Evolutionary conservation across 2,113 vertebrate species (phyloP), one percentile per base, ranked within the genome.

Genomic region (Plecturocebus donacophilus): DNA sequence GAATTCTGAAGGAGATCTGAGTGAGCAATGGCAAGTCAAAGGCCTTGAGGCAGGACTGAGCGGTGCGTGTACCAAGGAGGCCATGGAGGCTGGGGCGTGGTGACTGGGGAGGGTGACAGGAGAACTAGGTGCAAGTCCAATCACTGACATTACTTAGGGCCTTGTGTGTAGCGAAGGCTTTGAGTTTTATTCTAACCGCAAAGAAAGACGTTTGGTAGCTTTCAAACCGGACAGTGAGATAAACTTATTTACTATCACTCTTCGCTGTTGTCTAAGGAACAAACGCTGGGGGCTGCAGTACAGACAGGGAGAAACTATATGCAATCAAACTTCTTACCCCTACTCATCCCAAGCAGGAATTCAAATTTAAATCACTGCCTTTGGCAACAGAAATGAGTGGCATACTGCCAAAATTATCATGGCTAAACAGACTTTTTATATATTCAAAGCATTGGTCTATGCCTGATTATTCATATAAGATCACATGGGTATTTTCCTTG

Each of bases 301-400:
- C 17, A 73, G 71, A 21, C 30, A 27, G 54, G 40, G 40, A 85
- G 27, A 87, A 75, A 80, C 23, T 5, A 23, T 4, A 45, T 16
- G 76, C 5, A 79, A 32, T 88, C 56, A 47, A 38, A 56, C 25
- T 21, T 52, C 30, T 40, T 9, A 91, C 80, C 3, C 20, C 52
- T 42, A 27, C 38, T 20, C 70, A 56, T 73, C 11, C 35, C 11
- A 80, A 84, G 35, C 0, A 93, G 19, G 27, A 54, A 73, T 89
- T 81, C 87, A 95, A 54, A 88, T 76, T 54, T 64, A 76, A 90
- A 73, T 71, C 76, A 84, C 71, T 73, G 89, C 79, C 77, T 71
- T 13, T 64, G 45, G 64, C 56, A 64, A 56, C 25, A 49, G 82
- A 71, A 80, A 54, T 80, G 68, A 88, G 0, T 91, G 40, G 42